Evolutionary conservation across 2,888 invertebrate genomes (phyloP), one percentile per base, ranked within the genome.

Genomic region (Eupithecia exiguata): DNA sequence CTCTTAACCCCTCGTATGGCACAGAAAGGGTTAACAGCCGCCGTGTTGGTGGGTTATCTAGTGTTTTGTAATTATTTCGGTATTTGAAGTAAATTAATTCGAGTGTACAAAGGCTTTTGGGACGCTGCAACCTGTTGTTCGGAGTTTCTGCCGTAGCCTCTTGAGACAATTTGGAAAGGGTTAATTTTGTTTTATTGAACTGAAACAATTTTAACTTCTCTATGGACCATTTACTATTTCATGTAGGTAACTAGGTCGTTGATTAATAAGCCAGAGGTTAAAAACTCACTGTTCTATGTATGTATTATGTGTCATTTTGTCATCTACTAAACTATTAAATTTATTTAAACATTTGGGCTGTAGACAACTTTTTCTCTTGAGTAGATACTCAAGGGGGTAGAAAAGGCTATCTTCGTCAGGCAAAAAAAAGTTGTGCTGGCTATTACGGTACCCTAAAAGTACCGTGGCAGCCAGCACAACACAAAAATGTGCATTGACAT

Each of bases 21-120:
- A 78, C 74, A 82, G 80, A 80, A 78, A 81, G 86, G 88, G 86
- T 87, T 87, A 87, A 85, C 86, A 83, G 83, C 81, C 79, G 82
- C 81, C 79, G 74, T 83, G 83, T 86, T 84, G 87, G 84, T 86
- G 83, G 78, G 78, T 78, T 78, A 77, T 79, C 72, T 78, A 75
- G 77, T 80, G 77, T 80, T 78, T 78, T 80, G 77, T 80, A 76
- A 80, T 79, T 80, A 75, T 75, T 71, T 69, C 35, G 62, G 74
- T 69, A 72, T 46, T 72, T 58, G 21, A 63, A 75, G 72, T 70
- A 63, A 75, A 75, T 72, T 75, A 75, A 75, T 75, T 75, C 63
- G 63, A 62, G 53, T 67, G 49, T 67, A 65, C 35, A 25, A 21
- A 36, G 18, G 66, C 38, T 72, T 72, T 70, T 14, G 18, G 61